A percentile compares a stretch with the other conserved stretches of the same genome.
Conservation (phyloP, 2,113 vertebrate species). For the Pycnonotus jocosus region DNA sequence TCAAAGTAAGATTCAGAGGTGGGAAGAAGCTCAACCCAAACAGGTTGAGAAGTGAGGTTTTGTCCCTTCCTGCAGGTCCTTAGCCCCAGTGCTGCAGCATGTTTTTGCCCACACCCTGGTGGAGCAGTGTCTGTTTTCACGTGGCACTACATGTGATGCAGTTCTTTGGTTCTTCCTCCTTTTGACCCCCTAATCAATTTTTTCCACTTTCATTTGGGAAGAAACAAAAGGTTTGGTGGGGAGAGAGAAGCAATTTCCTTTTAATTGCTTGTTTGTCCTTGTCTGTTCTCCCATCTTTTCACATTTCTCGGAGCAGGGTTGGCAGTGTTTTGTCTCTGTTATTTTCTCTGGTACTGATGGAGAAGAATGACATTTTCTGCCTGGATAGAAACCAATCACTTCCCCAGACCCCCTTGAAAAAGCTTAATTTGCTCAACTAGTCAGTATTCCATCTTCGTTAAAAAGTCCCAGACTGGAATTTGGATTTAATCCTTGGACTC, state of each 20-base stretch:
- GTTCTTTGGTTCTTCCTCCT: slow-evolving; percentile 8
- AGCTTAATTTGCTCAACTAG: slow-evolving; percentile 70
- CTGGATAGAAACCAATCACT: slow-evolving; percentile 67
- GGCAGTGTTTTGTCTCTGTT: slow-evolving; percentile 41
- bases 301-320: background rate
- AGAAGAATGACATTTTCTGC: slow-evolving; percentile 73
- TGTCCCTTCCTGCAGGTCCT: background rate
- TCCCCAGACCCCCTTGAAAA: slow-evolving; percentile 63
- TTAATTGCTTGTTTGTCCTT: slow-evolving; percentile 41
- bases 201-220: slow-evolving; percentile 18
- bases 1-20: background rate
- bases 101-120: background rate
- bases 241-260: background rate
- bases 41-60: background rate
- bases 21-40: background rate
- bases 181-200: slow-evolving; percentile 30
- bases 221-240: background rate
- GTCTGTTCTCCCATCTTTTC: slow-evolving; percentile 26
- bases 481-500: slow-evolving; percentile 68
- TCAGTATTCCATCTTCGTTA: slow-evolving; percentile 70
- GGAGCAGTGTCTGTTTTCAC: background rate
- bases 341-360: slow-evolving; percentile 14
- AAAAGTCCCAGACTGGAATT: slow-evolving; percentile 60
- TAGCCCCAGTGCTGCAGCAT: background rate
- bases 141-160: background rate